Evolutionary conservation across 1,140 invertebrate species (phyloP).

Genomic region (Drosophila lacertosa): DNA sequence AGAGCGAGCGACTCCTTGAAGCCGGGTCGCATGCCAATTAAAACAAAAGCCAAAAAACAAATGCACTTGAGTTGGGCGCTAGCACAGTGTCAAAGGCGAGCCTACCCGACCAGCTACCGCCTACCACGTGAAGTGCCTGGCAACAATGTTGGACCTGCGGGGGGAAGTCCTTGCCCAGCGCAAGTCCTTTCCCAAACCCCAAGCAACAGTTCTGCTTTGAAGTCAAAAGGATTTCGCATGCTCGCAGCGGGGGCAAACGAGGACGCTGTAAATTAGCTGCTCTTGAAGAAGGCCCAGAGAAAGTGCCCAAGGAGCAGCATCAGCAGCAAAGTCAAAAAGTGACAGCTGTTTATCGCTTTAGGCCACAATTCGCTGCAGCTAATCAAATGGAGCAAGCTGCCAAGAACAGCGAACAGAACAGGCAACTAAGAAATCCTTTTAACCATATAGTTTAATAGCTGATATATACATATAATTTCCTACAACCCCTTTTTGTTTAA

Average conservation of each 20-base stretch:
- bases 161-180: too few relatives aligned
- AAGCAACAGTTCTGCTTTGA: constrained; percentile 81
- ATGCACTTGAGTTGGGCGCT: constrained; percentile 63
- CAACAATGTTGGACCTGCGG: constrained; percentile 57
- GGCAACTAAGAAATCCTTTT: too few relatives aligned
- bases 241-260: constrained; percentile 16
- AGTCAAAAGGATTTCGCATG: constrained; percentile 67
- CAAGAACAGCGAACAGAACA: not conserved
- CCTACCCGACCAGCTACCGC: constrained; percentile 16
- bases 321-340: constrained; percentile 28
- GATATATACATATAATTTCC: too few relatives aligned
- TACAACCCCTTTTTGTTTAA: too few relatives aligned
- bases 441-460: too few relatives aligned
- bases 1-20: constrained; percentile 61
- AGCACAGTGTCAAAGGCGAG: constrained; percentile 72
- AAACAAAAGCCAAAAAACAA: constrained; percentile 82
- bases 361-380: constrained; percentile 22
- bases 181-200: too few relatives aligned
- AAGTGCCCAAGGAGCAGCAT: not conserved
- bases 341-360: constrained; percentile 41
- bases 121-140: constrained; percentile 78
- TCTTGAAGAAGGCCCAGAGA: constrained; percentile 29
- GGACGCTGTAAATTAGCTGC: constrained; percentile 73
- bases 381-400: constrained; percentile 45
- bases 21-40: constrained; percentile 70